Base-by-base conservation (phyloP, 2,113 vertebrate species). In the Sialia sialis region DNA sequence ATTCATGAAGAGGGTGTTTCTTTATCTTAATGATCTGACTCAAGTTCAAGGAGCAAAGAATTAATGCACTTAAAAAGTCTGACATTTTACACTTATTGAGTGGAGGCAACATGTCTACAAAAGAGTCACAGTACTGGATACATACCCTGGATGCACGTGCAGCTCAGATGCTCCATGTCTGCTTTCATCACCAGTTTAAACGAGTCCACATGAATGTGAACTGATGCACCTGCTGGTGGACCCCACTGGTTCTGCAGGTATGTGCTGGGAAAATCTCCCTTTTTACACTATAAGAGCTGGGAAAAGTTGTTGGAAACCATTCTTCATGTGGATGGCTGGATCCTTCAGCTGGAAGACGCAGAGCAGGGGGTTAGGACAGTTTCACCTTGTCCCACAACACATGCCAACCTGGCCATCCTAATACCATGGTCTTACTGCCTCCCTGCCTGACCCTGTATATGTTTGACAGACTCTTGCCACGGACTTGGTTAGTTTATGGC, bases 11-110 rank as follows among this genome's bases (percentile, higher is more conserved):
- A 15, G 7, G 2, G 1, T 21, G 11, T 46, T 84, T 46, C 21
- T 93, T 85, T 88, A 25, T 51, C 32, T 80, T n/a, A 62, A 87
- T 29, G 25, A 72, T 82, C 44, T 79, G 52, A 76, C 6, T 56
- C 29, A 39, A 59, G 49, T 34, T 84, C 41, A 46, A 43, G 14
- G 13, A 80, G 13, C 6, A 75, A 89, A 75, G 4, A 9, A 6
- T 14, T 87, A 54, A 91, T 39, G 11, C 26, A 55, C 18, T 72
- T 75, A 10, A 68, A 39, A 87, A 41, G 18, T 36, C 46, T 5
- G 3, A 49, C 10, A n/a, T n/a, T 49, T 83, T 41, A 41, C 8
- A 7, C 1, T 62, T 70, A 17, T 19, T 0, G 0, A 41, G 29
- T 26, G 32, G 6, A 72, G 62, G 27, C 7, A 85, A 18, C 25